Evolutionary conservation across 2,113 vertebrate genomes (phyloP), one percentile per base, ranked within the genome.

Genomic region (Dryoscopus gambensis): DNA sequence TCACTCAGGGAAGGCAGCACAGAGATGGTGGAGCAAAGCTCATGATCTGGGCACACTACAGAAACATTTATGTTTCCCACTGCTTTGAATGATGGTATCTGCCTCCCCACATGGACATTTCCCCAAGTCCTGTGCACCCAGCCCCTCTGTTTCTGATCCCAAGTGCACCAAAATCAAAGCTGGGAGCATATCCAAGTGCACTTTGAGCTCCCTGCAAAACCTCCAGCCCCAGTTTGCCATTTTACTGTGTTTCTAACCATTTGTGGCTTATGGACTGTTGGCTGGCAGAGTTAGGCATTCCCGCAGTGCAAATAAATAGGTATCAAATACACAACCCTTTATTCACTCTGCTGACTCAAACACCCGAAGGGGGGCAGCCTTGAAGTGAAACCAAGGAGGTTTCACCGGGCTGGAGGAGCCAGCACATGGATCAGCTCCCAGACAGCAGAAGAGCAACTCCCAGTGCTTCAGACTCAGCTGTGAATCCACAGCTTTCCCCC

Each of bases 341-440:
- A 15, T 31, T 47, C 25, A 6, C 44, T 71, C 30, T 75, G 65
- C 65, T 67, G 35, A 39, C 5, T 46, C 42, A 40, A 2, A 27
- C 17, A 57, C 31, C 37, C 0, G 0, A 81, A 55, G 1, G 1
- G 50, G 49, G 55, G 15, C 46, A 47, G 63, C 16, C 19, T 3
- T 24, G 37, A 37, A 37, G 17, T 6, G 2, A 3, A 67, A 50
- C 17, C 4, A 3, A 60, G 80, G 55, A 52, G 27, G 10, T 60
- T 35, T 60, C 46, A 75, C 35, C 42, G 30, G 30, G 20, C 42
- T 85, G 5, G 46, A 44, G 28, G 24, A 67, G 23, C 28, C 74
- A 49, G 30, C 4, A 4, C 55, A 5, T 53, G 21, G 30, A 70
- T 50, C 50, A 67, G 31, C 22, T 56, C 68, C 39, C 63, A 44